Evolutionary conservation across 1,140 invertebrate species (phyloP), one percentile per base, ranked within the genome.

Genomic region (Cylas formicarius): DNA sequence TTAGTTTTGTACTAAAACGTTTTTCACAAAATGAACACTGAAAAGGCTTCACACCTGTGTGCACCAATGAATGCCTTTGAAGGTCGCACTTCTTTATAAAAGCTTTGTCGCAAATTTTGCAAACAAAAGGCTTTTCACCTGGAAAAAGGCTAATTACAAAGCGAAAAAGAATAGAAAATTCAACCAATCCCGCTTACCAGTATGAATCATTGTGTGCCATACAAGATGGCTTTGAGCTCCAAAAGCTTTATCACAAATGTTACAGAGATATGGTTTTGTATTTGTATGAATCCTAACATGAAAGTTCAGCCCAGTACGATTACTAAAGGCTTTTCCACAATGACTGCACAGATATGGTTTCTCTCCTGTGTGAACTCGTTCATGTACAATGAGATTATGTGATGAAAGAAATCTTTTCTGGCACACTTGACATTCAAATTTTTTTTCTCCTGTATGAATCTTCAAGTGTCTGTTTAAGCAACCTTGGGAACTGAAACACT

Each of bases 11-110:
- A 14, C 56, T 37, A 56, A 92, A 92, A 19, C 80, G 70, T 50
- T 84, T 83, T 1, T 72, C 69, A 56, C 82, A 85, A 0, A 77
- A 55, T 22, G 70, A 62, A 54, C 86, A 89, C n/a, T 68, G 60
- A 41, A 80, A 75, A 0, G 75, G 78, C 14, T 80, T 75, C 43
- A 77, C 70, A n/a, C 73, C 73, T 9, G 72, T 72, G 40, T 79
- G 74, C 10, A 77, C 75, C 22, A 75, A 67, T 10, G 75, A 63
- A 53, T 86, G 82, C 11, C 56, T 41, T 37, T 58, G 54, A 13
- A 60, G 40, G 42, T 60, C 56, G 16, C 50, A 50, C 33, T 58
- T 53, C 18, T 58, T 60, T 1, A 71, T 71, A 36, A 72, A 58
- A 8, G 51, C 56, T 45, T 48, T 56, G 2, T 53, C 54, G 27